Percentiles rank a stretch among this genome's conserved stretches.
phyloP scores from a whole-genome alignment of 2,797 vertebrate species.

The Gadopsis bispinosus region DNA sequence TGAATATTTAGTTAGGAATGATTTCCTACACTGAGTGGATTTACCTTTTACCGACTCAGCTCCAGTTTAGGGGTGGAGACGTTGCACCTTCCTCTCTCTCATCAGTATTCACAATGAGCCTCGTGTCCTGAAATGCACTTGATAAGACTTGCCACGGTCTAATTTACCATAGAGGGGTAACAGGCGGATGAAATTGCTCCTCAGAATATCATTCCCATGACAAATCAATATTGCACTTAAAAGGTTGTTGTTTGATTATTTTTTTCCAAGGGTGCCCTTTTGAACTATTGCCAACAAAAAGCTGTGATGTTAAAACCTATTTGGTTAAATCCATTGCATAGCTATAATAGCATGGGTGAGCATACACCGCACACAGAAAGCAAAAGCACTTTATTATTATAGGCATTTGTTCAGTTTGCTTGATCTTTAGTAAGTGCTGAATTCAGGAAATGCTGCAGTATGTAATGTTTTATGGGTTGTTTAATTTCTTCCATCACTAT shows the following conservation, averaged over 20 bases:
- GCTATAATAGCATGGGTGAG: not conserved
- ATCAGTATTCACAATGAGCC: conserved; percentile 67
- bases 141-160: conserved; percentile 62
- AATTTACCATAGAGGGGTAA: conserved; percentile 67
- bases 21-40: conserved; percentile 22
- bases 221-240: conserved; percentile 67
- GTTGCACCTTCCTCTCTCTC: conserved; percentile 46
- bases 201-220: conserved; percentile 62
- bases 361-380: not conserved
- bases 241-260: conserved; percentile 39
- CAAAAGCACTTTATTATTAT: conserved; percentile 13
- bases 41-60: conserved; percentile 43
- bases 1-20: conserved; percentile 1
- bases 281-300: conserved; percentile 54
- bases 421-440: conserved; percentile 10
- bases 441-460: not conserved
- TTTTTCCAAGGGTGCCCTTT: conserved; percentile 47
- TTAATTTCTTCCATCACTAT: not conserved
- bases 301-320: conserved; percentile 18
- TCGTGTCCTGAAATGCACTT: conserved; percentile 61
- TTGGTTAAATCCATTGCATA: conserved; percentile 19
- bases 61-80: conserved; percentile 18
- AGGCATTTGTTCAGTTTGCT: conserved; percentile 1
- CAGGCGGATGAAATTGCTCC: conserved; percentile 66
- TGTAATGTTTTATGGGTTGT: conserved; percentile 4